Evolutionary conservation across 2,888 invertebrate species (phyloP), one percentile per base, ranked within the genome.

Genomic region (Idaea aversata): DNA sequence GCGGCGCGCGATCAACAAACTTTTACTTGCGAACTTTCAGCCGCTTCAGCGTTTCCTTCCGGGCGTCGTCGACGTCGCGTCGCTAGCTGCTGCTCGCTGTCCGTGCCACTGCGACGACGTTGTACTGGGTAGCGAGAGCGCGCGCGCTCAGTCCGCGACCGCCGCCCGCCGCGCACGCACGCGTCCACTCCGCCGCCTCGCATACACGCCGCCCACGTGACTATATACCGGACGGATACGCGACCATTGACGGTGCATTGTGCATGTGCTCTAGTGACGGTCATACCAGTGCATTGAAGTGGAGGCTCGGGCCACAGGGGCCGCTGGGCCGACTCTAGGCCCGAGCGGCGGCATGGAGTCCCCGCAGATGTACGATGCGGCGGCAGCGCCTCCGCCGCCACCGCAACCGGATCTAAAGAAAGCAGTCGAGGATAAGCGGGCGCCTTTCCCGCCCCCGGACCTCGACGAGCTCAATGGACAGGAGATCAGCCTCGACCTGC

Each of bases 401-500:
- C 95, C 95, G 73, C 95, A 94, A 76, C 94, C 94, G 71, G 93
- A 93, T 82, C 88, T 93, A 72, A 93, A 93, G 83, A 93, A 93
- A 77, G 90, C 93, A 74, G 89, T 94, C 72, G 95, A 95, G 72
- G 95, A 96, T 76, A 95, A 94, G 79, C 93, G 96, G 79, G 93
- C 95, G 78, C 94, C 96, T 68, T 96, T 96, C 88, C 95, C 96
- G 70, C 96, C 97, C 67, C 96, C 96, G 69, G 97, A 98, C 83
- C 91, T 98, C 70, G 96, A 97, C 84, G 98, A 98, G 86, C 94
- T 98, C 80, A 98, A 97, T 87, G 97, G 97, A 67, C 97, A 98
- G 75, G 98, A 98, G 90, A 97, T 98, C 86, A 97, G 97, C 73
- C 93, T 98, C 82, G 98, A 98, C 83, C 93, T 98, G 74, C 98